Conservation (phyloP, 2,113 vertebrate genomes). For the Oncorhynchus tshawytscha region DNA sequence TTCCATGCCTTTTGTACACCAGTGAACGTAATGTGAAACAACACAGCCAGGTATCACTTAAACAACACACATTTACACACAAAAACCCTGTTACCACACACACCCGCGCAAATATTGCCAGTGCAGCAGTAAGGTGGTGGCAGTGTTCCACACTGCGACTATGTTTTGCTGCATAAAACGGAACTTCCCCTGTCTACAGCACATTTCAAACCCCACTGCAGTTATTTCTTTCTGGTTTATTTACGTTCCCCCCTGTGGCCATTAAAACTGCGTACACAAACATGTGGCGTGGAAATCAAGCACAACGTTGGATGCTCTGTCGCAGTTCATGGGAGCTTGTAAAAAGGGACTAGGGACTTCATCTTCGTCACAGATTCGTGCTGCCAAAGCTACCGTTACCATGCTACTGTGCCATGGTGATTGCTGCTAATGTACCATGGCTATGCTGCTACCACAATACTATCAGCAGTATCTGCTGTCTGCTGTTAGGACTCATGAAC, state of each 20-base stretch:
- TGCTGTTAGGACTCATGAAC: too few relatives aligned
- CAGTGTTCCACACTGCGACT: neutral
- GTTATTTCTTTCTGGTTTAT: neutral
- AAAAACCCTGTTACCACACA: constrained; percentile 4
- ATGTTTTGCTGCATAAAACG: neutral
- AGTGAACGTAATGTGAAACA: neutral
- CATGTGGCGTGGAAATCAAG: neutral
- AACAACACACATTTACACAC: constrained; percentile 2
- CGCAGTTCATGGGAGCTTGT: neutral
- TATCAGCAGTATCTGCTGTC: too few relatives aligned
- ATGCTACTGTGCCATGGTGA: neutral
- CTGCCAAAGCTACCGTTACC: neutral
- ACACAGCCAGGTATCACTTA: constrained; percentile 4
- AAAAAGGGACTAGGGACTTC: neutral
- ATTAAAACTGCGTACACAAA: neutral
- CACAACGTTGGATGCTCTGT: neutral
- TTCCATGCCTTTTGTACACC: neutral
- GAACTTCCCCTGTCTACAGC: neutral
- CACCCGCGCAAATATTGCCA: neutral
- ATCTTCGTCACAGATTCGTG: neutral
- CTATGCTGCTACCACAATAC: too few relatives aligned
- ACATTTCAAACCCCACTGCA: neutral
- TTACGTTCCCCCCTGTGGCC: neutral
- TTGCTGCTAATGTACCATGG: too few relatives aligned
- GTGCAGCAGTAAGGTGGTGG: neutral